phyloP scores from a whole-genome alignment of 2,797 vertebrate species.

The Lutjanus campechanus region DNA sequence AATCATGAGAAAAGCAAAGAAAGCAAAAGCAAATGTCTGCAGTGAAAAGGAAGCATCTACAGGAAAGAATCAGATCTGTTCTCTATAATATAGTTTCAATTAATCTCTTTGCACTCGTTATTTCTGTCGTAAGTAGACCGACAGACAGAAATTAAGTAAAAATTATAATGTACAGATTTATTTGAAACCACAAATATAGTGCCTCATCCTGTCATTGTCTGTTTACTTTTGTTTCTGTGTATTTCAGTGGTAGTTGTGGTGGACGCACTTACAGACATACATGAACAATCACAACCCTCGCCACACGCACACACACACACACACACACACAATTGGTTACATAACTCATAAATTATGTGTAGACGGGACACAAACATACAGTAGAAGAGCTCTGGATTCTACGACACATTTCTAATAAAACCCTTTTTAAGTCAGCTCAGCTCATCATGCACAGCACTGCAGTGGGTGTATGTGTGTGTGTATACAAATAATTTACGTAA shows the following conservation, averaged over 20 bases:
- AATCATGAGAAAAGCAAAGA: constrained; percentile 47
- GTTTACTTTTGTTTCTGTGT: constrained; percentile 1
- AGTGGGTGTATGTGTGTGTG: neutral
- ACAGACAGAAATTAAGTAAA: neutral
- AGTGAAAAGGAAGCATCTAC: constrained; percentile 57
- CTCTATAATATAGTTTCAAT: neutral
- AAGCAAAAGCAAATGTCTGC: constrained; percentile 64
- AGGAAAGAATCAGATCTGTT: neutral
- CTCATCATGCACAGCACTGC: constrained; percentile 45
- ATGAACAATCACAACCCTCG: neutral
- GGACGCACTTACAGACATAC: constrained; percentile 32
- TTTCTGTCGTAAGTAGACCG: neutral
- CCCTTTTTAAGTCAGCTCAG: neutral
- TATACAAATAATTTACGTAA: constrained; percentile 64
- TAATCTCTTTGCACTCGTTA: neutral
- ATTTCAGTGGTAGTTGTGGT: constrained; percentile 17
- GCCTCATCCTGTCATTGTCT: constrained; percentile 3
- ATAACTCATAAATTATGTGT: neutral
- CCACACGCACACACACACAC: neutral
- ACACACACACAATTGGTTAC: neutral
- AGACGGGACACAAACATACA: constrained; percentile 9
- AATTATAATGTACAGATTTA: neutral
- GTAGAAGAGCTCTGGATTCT: neutral
- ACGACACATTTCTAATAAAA: constrained; percentile 19
- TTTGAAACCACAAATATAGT: neutral